These are phyloP conservation scores for Lagopus muta DNA, from an alignment of 2,113 vertebrate genomes.

Conservation along the genomic window DNA sequence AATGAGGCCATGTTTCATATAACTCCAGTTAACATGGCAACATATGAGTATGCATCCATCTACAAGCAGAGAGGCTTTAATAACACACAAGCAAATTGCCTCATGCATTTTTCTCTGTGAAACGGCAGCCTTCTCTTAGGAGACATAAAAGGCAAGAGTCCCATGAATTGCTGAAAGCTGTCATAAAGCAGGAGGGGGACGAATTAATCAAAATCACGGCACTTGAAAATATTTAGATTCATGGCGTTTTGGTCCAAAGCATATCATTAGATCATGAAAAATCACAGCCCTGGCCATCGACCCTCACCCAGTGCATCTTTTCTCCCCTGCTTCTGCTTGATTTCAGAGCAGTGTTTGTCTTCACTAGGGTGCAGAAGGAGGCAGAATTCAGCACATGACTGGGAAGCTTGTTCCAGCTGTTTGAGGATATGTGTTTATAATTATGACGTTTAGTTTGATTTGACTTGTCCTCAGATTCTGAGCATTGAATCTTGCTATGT, in stretches of 20 bases:
- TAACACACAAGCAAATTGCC: background rate
- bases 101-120: background rate
- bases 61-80: background rate
- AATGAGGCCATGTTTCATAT: background rate
- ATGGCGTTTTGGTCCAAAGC: background rate
- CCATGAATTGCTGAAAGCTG: background rate
- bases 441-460: background rate
- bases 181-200: background rate
- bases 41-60: background rate
- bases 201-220: background rate
- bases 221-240: background rate
- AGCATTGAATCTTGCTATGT: background rate
- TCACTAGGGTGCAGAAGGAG: background rate
- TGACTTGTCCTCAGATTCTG: background rate
- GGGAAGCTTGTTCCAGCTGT: background rate
- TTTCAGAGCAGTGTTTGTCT: background rate
- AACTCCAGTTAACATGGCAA: slow-evolving; percentile 41
- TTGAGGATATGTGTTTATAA: background rate
- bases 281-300: accelerated
- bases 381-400: background rate
- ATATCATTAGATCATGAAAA: background rate
- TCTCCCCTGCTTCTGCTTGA: background rate
- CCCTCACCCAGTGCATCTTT: background rate
- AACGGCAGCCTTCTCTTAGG: background rate
- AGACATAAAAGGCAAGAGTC: background rate